These are phyloP conservation scores for Megaceryle alcyon DNA, from an alignment of 2,797 vertebrate species.

Conservation along the genomic window DNA sequence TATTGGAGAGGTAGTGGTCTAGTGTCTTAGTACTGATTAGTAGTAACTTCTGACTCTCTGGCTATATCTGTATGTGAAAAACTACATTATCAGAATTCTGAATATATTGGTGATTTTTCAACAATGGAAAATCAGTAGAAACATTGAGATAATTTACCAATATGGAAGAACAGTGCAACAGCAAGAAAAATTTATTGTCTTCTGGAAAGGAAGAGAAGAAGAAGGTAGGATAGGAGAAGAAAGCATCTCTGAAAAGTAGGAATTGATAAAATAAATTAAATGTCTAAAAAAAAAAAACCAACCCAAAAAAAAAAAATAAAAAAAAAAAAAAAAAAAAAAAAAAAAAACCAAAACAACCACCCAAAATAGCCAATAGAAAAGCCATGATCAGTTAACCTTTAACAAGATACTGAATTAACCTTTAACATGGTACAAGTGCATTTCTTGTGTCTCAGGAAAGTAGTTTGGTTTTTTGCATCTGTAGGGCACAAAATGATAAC, in stretches of 20 bases:
- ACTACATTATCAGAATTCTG: background rate
- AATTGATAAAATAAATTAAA: background rate
- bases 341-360: too few species aligned
- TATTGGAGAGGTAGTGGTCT: background rate
- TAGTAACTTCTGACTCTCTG: background rate
- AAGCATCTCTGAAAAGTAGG: background rate
- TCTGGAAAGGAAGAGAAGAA: background rate
- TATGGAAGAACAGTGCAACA: background rate
- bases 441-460: background rate
- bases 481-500: background rate
- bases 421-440: background rate
- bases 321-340: too few species aligned
- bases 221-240: background rate
- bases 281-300: background rate
- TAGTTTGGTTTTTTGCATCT: background rate
- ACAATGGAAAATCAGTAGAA: background rate
- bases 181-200: background rate
- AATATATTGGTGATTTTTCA: background rate
- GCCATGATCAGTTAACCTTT: background rate
- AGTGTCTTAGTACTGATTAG: background rate
- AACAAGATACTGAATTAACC: background rate
- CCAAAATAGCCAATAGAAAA: background rate
- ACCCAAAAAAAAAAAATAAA: background rate
- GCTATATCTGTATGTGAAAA: background rate
- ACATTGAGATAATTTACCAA: background rate